Evolutionary conservation across 2,797 vertebrate species (phyloP).

Genomic region (Acropternis orthonyx): DNA sequence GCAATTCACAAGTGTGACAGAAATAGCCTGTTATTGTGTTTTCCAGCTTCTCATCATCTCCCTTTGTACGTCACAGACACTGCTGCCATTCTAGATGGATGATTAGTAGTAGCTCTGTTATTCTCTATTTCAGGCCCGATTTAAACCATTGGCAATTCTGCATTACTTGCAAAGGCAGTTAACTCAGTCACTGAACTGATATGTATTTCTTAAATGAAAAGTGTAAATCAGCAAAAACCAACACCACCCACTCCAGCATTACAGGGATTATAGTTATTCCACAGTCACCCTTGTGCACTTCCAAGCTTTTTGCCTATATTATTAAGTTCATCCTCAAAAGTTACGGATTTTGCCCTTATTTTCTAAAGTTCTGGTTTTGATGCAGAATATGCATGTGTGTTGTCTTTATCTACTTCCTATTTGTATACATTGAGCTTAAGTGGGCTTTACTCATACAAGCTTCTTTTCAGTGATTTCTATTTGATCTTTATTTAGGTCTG

Average conservation of each 20-base stretch:
- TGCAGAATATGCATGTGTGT: neutral
- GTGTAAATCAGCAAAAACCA: neutral
- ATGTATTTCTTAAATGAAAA: neutral
- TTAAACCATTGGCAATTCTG: neutral
- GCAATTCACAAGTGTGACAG: constrained; percentile 28
- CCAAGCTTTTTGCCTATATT: neutral
- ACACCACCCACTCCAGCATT: neutral
- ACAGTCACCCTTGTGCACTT: neutral
- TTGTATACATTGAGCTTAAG: neutral
- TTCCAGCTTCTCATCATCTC: constrained; percentile 35
- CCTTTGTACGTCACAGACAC: constrained; percentile 30
- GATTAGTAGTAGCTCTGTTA: neutral
- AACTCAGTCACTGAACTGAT: neutral
- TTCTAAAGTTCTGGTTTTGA: neutral
- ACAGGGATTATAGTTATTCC: neutral
- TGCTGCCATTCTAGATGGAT: constrained; percentile 6
- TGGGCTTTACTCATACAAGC: neutral
- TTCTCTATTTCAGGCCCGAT: neutral
- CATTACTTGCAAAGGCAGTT: neutral
- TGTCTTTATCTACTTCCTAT: neutral
- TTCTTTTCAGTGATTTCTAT: neutral
- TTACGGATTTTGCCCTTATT: neutral
- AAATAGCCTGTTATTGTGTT: constrained; percentile 40
- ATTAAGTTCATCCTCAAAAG: neutral
- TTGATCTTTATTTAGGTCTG: neutral